Conservation (phyloP, 2,888 invertebrate species). For the Parelbella ahira region DNA sequence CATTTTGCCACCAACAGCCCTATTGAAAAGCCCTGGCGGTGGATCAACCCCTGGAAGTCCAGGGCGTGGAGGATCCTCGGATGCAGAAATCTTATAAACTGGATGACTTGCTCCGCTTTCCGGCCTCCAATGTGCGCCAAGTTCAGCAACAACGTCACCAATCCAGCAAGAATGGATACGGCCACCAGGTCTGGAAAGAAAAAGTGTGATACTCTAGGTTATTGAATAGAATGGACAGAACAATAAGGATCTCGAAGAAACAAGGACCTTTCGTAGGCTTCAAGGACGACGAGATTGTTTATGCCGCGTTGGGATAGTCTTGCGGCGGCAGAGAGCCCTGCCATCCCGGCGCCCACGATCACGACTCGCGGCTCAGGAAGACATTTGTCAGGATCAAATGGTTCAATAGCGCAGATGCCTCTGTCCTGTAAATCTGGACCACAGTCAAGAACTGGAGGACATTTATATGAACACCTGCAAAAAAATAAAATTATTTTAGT, state of each 20-base stretch:
- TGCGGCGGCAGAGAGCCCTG: conserved; percentile 89
- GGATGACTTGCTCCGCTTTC: conserved; percentile 74
- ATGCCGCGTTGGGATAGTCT: conserved; percentile 85
- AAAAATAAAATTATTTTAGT: not conserved
- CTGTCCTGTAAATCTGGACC: conserved; percentile 56
- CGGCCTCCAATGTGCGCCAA: conserved; percentile 86
- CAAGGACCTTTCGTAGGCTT: conserved; percentile 90
- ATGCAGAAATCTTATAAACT: conserved; percentile 82
- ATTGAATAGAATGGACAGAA: no score
- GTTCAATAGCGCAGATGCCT: conserved; percentile 52
- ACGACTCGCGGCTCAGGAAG: conserved; percentile 83
- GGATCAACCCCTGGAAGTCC: conserved; percentile 73
- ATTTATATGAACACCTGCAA: conserved; percentile 43
- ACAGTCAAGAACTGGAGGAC: conserved; percentile 43
- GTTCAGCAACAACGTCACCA: conserved; percentile 87
- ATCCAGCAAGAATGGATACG: conserved; percentile 88
- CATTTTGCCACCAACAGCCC: conserved; percentile 83
- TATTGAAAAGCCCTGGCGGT: conserved; percentile 80
- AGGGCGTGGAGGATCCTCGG: conserved; percentile 81
- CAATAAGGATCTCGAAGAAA: no score
- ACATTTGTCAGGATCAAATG: conserved; percentile 51
- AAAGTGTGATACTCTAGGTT: not conserved
- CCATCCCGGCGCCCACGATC: conserved; percentile 89
- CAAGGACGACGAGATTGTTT: conserved; percentile 84
- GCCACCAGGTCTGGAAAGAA: conserved; percentile 84